phyloP scores from a whole-genome alignment of 2,113 vertebrate species.

The Notarius quadriscutis region DNA sequence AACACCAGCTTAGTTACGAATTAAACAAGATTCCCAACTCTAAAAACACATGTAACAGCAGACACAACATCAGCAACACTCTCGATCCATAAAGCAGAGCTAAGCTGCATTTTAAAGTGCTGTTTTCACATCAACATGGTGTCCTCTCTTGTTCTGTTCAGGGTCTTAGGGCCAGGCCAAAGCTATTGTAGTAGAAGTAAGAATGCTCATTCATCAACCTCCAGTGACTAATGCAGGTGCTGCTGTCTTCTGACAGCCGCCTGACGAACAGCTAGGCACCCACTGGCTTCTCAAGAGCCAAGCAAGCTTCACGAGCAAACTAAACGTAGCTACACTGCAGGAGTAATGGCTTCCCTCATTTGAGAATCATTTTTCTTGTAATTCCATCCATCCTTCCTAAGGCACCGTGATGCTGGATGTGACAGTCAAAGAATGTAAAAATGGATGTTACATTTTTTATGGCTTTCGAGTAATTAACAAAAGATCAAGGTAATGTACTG shows the following conservation, averaged over 20 bases:
- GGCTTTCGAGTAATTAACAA: background rate
- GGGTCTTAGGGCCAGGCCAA: conserved; percentile 13
- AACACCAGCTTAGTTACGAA: background rate
- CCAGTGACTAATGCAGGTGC: conserved; percentile 36
- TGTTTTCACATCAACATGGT: background rate
- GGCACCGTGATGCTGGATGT: background rate
- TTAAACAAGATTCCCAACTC: background rate
- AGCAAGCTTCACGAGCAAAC: conserved; percentile 31
- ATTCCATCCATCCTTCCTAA: conserved; percentile 6
- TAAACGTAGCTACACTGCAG: conserved; percentile 9
- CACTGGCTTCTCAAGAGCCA: background rate
- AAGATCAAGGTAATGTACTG: background rate
- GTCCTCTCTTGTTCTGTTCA: background rate
- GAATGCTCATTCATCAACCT: conserved; percentile 39
- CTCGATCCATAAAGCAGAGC: background rate
- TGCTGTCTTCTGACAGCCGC: conserved; percentile 27
- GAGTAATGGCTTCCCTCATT: conserved; percentile 26
- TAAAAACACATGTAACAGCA: conserved; percentile 6
- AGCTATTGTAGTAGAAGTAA: conserved; percentile 18
- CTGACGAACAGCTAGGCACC: conserved; percentile 22
- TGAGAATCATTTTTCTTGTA: conserved; percentile 16
- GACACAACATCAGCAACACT: conserved; percentile 1
- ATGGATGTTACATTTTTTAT: background rate
- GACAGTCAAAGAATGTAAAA: background rate
- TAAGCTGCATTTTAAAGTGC: conserved; percentile 1